A percentile compares a stretch with the other conserved stretches of the same genome.
Conservation (phyloP, 2,113 vertebrate species). For the Phrynosoma platyrhinos region DNA sequence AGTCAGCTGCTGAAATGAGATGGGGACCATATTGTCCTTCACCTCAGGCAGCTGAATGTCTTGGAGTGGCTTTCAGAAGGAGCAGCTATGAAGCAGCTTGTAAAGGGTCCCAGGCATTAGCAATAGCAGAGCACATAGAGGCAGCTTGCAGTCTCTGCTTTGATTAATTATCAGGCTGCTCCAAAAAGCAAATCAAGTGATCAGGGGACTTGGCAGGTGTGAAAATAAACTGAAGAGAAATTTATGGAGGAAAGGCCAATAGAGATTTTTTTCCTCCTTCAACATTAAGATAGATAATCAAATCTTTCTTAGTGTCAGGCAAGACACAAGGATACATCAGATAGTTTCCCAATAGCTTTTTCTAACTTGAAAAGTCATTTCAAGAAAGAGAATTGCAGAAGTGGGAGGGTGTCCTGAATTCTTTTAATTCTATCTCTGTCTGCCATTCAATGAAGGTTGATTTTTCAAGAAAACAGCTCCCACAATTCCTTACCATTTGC, state of each 20-base stretch:
- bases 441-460: too few species aligned
- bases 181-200: constrained; percentile 26
- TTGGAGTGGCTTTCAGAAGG: too few species aligned
- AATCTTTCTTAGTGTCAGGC: neutral
- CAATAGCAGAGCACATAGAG: neutral
- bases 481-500: too few species aligned
- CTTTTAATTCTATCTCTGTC: too few species aligned
- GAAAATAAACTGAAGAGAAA: neutral
- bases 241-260: neutral
- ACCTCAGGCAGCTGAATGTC: too few species aligned
- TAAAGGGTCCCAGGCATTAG: neutral
- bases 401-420: neutral
- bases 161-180: constrained; percentile 9
- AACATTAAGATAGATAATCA: neutral
- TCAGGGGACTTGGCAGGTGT: neutral
- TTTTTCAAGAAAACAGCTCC: too few species aligned
- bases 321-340: neutral
- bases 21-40: too few species aligned
- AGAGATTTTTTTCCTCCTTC: neutral
- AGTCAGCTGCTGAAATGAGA: too few species aligned
- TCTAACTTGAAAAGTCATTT: neutral
- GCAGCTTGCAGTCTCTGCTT: neutral
- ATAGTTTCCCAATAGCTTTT: too few species aligned
- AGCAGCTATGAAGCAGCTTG: neutral
- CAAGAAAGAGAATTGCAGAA: neutral